Percentiles rank a stretch among this genome's conserved stretches.
These are phyloP conservation scores for Ctenicera cuprea DNA, from an alignment of 2,888 invertebrate genomes.

Conservation along the genomic window DNA sequence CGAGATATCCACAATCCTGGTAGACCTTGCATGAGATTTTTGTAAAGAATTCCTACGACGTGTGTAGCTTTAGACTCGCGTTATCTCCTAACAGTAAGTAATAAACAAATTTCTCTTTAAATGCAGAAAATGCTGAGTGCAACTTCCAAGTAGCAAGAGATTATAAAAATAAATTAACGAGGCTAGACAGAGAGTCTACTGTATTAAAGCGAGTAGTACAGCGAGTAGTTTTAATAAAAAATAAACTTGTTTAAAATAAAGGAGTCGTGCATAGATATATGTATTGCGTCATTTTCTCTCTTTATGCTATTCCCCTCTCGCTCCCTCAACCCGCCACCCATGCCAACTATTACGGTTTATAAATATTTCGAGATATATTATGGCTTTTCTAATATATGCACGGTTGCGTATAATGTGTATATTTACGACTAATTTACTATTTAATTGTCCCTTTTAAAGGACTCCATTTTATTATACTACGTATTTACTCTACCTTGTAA, in stretches of 20 bases:
- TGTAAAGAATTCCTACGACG: too few relatives aligned
- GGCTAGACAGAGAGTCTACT: slow-evolving; percentile 32
- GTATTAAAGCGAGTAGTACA: slow-evolving; percentile 33
- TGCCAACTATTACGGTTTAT: slow-evolving; percentile 32
- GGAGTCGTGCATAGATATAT: slow-evolving; percentile 11
- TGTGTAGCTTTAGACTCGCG: background rate
- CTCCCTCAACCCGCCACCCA: background rate
- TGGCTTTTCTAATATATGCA: slow-evolving; percentile 30
- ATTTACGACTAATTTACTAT: slow-evolving; percentile 9
- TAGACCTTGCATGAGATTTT: too few relatives aligned
- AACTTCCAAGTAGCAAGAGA: slow-evolving; percentile 15
- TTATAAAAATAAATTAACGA: slow-evolving; percentile 20
- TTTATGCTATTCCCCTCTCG: slow-evolving; percentile 20
- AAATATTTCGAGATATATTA: slow-evolving; percentile 35
- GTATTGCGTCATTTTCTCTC: slow-evolving; percentile 35
- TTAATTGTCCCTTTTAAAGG: slow-evolving; percentile 5
- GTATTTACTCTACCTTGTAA: background rate
- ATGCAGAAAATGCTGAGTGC: slow-evolving; percentile 26
- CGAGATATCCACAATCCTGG: too few relatives aligned
- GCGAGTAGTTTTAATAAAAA: slow-evolving; percentile 25
- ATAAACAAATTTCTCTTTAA: slow-evolving; percentile 18
- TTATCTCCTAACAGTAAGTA: background rate
- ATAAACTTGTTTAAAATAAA: slow-evolving; percentile 40
- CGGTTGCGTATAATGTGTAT: slow-evolving; percentile 12
- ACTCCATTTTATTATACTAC: background rate